Evolutionary conservation across 2,113 vertebrate species (phyloP), one percentile per base, ranked within the genome.

Genomic region (Thermophis baileyi): DNA sequence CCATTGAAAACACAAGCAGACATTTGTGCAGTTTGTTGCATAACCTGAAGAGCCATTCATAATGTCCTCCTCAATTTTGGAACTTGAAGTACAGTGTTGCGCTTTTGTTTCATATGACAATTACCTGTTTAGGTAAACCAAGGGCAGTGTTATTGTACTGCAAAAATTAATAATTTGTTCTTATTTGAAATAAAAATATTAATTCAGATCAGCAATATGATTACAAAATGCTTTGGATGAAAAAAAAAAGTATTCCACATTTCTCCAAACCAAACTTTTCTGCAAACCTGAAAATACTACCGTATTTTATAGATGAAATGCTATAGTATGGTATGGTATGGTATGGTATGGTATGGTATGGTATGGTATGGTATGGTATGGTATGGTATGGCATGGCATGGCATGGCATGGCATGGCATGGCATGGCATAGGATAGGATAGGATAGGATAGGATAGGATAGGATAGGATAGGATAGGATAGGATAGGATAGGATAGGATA

Each of bases 81-180:
- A 89, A 22, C 91, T 2, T 91, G 92, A 95, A 95, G 10, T 55
- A 91, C 57, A 88, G 5, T 14, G 53, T 16, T 63, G 0, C 69
- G 95, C 40, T n/a, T 90, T 88, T 49, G 46, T 92, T 81, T 25
- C 25, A 86, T 94, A 85, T 92, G 92, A 94, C 94, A 95, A 95
- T 95, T 63, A 92, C 55, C 55, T 94, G 87, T 30, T 16, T 90
- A 49, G 93, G 63, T 94, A 63, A 49, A 35, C 54, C 92, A 60
- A 22, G 69, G 35, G 35, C 18, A 81, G 46, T 91, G 8, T 0
- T 0, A 2, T 85, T 94, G 46, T 89, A 9, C 7, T 81, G 35
- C 74, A 44, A 81, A 81, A 81, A 81, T 22, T 22, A 81, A 22
- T 81, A 0, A 90, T 92, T 88, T 18, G 89, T 94, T 24, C 51